These are phyloP conservation scores for Agriopis aurantiaria DNA, from an alignment of 2,888 invertebrate species.

Conservation along the genomic window DNA sequence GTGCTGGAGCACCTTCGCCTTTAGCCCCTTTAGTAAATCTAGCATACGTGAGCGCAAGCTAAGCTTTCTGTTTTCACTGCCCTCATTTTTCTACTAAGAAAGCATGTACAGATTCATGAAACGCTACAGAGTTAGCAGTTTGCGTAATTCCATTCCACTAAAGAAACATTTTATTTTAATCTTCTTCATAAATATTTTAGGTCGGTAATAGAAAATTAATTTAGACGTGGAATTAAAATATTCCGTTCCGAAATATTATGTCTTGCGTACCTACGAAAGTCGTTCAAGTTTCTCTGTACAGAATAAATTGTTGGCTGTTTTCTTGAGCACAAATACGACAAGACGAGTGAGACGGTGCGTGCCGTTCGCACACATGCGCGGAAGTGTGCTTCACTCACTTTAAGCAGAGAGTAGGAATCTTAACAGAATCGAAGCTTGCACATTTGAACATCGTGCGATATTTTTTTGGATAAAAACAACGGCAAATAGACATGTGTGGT, in stretches of 20 bases:
- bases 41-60: slow-evolving; percentile 31
- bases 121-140: slow-evolving; percentile 26
- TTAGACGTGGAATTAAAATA: slow-evolving; percentile 46
- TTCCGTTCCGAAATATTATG: slow-evolving; percentile 39
- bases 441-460: too few relatives aligned
- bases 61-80: slow-evolving; percentile 17
- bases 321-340: slow-evolving; percentile 62
- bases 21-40: slow-evolving; percentile 59
- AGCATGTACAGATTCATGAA: slow-evolving; percentile 22
- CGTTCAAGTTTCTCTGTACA: slow-evolving; percentile 52
- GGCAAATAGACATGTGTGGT: too few relatives aligned
- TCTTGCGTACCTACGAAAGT: slow-evolving; percentile 38
- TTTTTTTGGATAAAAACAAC: too few relatives aligned
- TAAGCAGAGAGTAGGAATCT: slow-evolving; percentile 12
- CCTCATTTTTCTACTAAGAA: slow-evolving; percentile 1
- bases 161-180: slow-evolving; percentile 44
- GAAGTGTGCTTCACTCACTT: slow-evolving; percentile 77
- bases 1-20: slow-evolving; percentile 72
- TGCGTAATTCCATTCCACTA: slow-evolving; percentile 31
- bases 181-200: slow-evolving; percentile 45
- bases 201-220: slow-evolving; percentile 47
- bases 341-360: slow-evolving; percentile 73
- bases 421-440: slow-evolving; percentile 20
- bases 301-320: slow-evolving; percentile 64
- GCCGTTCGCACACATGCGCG: slow-evolving; percentile 74